Base-by-base conservation (phyloP, 2,888 invertebrate genomes). In the Acanthoscelides obtectus region DNA sequence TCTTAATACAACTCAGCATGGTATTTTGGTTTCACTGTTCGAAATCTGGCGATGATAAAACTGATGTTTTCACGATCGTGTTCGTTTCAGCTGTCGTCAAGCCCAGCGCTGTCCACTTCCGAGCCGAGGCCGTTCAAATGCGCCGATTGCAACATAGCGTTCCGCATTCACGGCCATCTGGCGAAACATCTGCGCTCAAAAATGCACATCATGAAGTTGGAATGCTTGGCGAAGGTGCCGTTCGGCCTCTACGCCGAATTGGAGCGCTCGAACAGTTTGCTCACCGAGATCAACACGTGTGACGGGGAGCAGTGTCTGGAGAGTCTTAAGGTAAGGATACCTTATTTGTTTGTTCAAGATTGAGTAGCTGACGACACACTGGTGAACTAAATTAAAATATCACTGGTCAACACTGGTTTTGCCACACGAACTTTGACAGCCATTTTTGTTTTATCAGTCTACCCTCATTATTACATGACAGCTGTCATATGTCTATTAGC, bases 41-140 rank as follows among this genome's bases (percentile, higher is more conserved):
- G n/a, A n/a, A n/a, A n/a, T n/a, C n/a, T n/a, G n/a, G n/a, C n/a
- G n/a, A n/a, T n/a, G n/a, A n/a, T n/a, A n/a, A n/a, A n/a, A n/a
- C n/a, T n/a, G n/a, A n/a, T n/a, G n/a, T n/a, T n/a, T n/a, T n/a
- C n/a, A n/a, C n/a, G n/a, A n/a, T n/a, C n/a, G n/a, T n/a, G n/a
- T n/a, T n/a, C n/a, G n/a, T 81, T 82, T 25, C 74, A 86, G 86
- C 81, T 86, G 74, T 85, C 84, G 27, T 83, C 86, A 22, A 85
- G 86, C 8, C 86, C 94, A 12, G 92, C 96, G 70, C 87, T 92
- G 8, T 94, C 94, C 0, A 93, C 94, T 19, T 93, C 93, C 76
- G 98, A 98, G 86, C 98, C 98, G 1, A 89, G 98, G 69, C 98
- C 98, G 20, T 99, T 98, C 85, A 95, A 97, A 81, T 99, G 99